Percentiles rank a stretch among this genome's conserved stretches.
These are phyloP conservation scores for Phrixothrix hirtus DNA, from an alignment of 2,888 invertebrate species.

Conservation along the genomic window DNA sequence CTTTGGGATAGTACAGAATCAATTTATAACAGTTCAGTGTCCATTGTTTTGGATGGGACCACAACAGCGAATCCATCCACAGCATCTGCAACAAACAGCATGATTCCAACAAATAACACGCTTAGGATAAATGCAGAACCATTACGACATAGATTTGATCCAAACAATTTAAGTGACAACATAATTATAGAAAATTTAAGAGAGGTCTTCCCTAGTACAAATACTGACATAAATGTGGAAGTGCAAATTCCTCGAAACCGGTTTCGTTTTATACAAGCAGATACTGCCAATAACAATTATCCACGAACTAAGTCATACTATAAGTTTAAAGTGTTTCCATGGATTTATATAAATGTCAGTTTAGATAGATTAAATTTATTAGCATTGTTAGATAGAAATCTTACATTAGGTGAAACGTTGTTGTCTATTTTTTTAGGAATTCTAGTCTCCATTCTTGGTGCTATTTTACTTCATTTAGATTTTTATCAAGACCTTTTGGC, in stretches of 20 bases:
- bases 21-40: slow-evolving; percentile 58
- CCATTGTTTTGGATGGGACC: slow-evolving; percentile 51
- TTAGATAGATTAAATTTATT: slow-evolving; percentile 91
- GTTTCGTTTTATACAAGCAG: slow-evolving; percentile 47
- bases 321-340: slow-evolving; percentile 72
- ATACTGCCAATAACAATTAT: slow-evolving; percentile 44
- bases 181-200: slow-evolving; percentile 39
- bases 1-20: slow-evolving; percentile 54
- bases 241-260: slow-evolving; percentile 60
- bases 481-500: slow-evolving; percentile 92
- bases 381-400: slow-evolving; percentile 90
- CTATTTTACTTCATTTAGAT: slow-evolving; percentile 77
- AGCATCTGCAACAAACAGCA: slow-evolving; percentile 25
- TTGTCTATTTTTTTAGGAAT: slow-evolving; percentile 83
- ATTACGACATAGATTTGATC: slow-evolving; percentile 19
- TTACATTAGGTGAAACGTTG: slow-evolving; percentile 79
- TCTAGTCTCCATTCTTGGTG: slow-evolving; percentile 83
- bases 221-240: slow-evolving; percentile 63
- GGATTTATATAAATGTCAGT: slow-evolving; percentile 73
- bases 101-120: slow-evolving; percentile 32
- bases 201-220: slow-evolving; percentile 52
- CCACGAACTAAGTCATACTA: slow-evolving; percentile 63
- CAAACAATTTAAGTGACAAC: slow-evolving; percentile 18
- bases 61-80: slow-evolving; percentile 16
- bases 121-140: slow-evolving; percentile 27